A percentile compares a stretch with the other conserved stretches of the same genome.
These are phyloP conservation scores for Platalea minor DNA, from an alignment of 2,797 vertebrate species.

Conservation along the genomic window DNA sequence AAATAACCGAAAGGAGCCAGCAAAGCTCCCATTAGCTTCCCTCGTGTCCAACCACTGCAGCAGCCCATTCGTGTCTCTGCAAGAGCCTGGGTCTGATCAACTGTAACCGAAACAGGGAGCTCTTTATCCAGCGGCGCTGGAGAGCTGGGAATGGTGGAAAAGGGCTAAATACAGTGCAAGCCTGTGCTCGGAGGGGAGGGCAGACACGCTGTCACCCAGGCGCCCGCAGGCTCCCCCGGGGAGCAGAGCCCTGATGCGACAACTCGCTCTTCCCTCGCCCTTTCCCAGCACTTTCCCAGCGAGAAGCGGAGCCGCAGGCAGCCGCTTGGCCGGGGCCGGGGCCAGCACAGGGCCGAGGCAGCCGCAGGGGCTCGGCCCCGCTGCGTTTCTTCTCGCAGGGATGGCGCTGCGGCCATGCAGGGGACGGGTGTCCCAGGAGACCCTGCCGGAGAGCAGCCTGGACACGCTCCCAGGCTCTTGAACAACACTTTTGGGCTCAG, in stretches of 20 bases:
- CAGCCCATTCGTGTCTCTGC: background rate
- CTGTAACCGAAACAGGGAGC: background rate
- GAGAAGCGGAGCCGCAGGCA: background rate
- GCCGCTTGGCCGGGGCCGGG: background rate
- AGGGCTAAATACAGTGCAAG: background rate
- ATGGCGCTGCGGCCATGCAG: background rate
- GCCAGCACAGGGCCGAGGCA: background rate
- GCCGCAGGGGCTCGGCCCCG: background rate
- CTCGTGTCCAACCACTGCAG: accelerated
- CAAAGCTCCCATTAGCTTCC: background rate
- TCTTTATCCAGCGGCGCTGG: background rate
- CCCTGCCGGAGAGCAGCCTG: background rate
- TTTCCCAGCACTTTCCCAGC: background rate
- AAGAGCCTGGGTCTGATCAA: background rate
- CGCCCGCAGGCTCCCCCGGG: background rate
- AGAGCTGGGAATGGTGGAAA: background rate
- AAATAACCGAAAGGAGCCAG: background rate
- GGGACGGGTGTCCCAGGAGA: background rate
- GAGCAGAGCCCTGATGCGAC: background rate
- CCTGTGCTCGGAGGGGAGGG: background rate
- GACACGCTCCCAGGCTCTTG: background rate
- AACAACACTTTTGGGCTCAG: background rate
- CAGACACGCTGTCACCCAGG: background rate
- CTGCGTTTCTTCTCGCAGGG: background rate
- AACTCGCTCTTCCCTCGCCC: background rate